Evolutionary conservation across 2,797 vertebrate species (phyloP).

Genomic region (Trachurus trachurus): DNA sequence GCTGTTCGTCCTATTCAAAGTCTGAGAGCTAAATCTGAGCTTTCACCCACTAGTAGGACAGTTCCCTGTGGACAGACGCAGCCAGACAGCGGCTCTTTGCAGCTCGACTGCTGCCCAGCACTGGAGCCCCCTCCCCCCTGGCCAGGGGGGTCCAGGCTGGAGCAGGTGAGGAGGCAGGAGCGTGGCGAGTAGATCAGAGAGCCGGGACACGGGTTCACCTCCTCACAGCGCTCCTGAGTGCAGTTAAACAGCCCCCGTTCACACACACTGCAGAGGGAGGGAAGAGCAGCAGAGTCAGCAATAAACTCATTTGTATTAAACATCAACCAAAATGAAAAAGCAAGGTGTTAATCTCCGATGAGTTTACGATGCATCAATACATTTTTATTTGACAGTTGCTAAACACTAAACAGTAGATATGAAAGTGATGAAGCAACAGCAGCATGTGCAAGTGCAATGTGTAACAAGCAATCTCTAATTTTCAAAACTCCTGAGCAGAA

Average conservation of each 20-base stretch:
- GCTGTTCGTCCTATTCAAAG: neutral
- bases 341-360: neutral
- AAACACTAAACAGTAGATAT: constrained; percentile 11
- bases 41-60: constrained; percentile 86
- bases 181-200: constrained; percentile 86
- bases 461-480: too few species aligned
- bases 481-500: too few species aligned
- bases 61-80: constrained; percentile 91
- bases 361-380: constrained; percentile 10
- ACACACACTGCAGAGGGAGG: constrained; percentile 83
- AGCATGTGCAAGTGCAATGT: neutral
- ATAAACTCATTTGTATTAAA: neutral
- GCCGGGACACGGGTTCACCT: constrained; percentile 84
- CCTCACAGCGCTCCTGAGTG: constrained; percentile 78
- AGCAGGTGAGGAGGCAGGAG: constrained; percentile 91
- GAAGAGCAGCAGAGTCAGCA: neutral
- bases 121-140: constrained; percentile 44
- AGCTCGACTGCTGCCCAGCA: constrained; percentile 65
- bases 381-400: neutral
- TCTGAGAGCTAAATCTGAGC: neutral
- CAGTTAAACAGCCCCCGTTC: constrained; percentile 87
- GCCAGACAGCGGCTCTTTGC: constrained; percentile 83
- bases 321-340: neutral
- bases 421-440: constrained; percentile 1
- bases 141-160: constrained; percentile 73